Base-by-base conservation (phyloP, 1,140 invertebrate genomes). In the Lepidurus couesii region DNA sequence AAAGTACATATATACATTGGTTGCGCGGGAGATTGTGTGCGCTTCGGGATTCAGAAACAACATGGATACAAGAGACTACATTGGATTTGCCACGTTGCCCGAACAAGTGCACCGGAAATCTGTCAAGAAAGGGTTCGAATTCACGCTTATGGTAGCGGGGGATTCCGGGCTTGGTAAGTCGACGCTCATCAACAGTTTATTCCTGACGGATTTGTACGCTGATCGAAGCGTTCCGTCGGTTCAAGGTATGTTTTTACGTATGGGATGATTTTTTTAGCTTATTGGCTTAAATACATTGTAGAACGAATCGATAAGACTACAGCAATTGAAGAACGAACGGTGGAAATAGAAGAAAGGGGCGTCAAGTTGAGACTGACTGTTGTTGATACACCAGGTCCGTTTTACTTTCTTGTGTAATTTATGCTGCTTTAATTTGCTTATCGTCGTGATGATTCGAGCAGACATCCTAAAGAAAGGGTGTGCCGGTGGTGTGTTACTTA, bases 151-250 rank as follows among this genome's bases (percentile, higher is more conserved):
- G 97, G 96, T 98, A 74, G 96, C 83, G 82, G 97, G 97, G 44
- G 96, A 98, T 85, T 96, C 94, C 82, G 98, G 98, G 1, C 86
- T 99, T 42, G 98, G 98, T 26, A 99, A 99, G 87, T 98, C 96
- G 0, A 99, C 98, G 7, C 88, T 99, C 79, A 95, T 99, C 53
- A 99, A 99, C 84, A 97, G 95, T 78, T 86, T 99, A n/a, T 99
- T 99, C 85, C 86, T 98, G 11, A 97, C 97, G 34, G 97, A 99
- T 86, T 86, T 97, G 42, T 96, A 97, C 86, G 93, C 94, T 34
- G 94, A 96, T 85, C 87, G 94, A 85, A 88, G 94, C 78, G 91
- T 95, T 82, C 92, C 93, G 80, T 92, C 94, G 88, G 93, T 92
- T 77, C 89, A 91, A 84, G 93, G 93, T 95, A 86, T 88, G 45